Evolutionary conservation across 2,797 vertebrate genomes (phyloP), one percentile per base, ranked within the genome.

Genomic region (Sciaenops ocellatus): DNA sequence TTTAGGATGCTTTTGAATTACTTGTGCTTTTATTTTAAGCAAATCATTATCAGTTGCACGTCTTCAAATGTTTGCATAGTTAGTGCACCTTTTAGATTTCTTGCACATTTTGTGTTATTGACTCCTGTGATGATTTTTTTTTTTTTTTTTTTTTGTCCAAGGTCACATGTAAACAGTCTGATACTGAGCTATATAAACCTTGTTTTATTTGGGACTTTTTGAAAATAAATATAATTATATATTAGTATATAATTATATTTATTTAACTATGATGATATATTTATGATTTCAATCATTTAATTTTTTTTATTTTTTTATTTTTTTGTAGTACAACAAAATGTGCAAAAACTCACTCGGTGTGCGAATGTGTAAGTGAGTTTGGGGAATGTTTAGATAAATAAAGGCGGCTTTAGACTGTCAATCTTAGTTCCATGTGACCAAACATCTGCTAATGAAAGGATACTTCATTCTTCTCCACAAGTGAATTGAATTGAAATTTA

Each of bases 21-120:
- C 47, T 50, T 54, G 20, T 79, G 34, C 67, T 80, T 62, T 87
- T 47, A 46, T 74, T 85, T 83, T 38, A 63, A 73, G 59, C 28
- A 30, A 70, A 71, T 80, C 69, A 17, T 42, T 80, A 83, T 74
- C 64, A 65, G 62, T 60, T 84, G 82, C 77, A 82, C 74, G 41
- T 76, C 48, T 69, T 79, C 6, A 62, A 41, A 38, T 85, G 51
- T 83, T 82, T 65, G 61, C 56, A 41, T 74, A 56, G 52, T 78
- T 78, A 0, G 64, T 63, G 75, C 83, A 86, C 78, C 77, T 86
- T 62, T 83, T 69, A 61, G 61, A 77, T 84, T 83, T 89, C 61
- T 78, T 83, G 86, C 84, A 85, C 84, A 76, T 89, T 89, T 79
- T 77, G 41, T 48, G 15, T 61, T 55, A 22, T 26, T 66, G 61